A percentile compares a stretch with the other conserved stretches of the same genome.
Evolutionary conservation across 2,113 vertebrate species (phyloP).

Genomic region (Rhipidura dahli): DNA sequence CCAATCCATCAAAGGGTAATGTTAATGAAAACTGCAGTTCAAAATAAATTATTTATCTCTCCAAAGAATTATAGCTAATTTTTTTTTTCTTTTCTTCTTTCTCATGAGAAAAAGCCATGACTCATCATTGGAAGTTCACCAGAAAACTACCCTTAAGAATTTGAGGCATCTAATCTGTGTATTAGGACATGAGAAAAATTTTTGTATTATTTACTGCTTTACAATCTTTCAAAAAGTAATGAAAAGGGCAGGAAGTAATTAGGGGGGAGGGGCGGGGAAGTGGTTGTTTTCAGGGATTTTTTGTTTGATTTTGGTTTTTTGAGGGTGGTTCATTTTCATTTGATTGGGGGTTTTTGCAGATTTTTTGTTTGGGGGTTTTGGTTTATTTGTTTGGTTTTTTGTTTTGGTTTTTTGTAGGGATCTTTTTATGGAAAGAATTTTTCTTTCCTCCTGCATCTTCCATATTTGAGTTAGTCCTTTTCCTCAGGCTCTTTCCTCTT

Average conservation of each 20-base stretch:
- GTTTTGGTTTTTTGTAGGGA: too few relatives aligned
- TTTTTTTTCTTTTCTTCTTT: not conserved
- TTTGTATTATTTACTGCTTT: not conserved
- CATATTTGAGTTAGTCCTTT: not conserved
- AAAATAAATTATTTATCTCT: not conserved
- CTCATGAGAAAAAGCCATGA: not conserved
- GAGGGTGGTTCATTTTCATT: accelerated
- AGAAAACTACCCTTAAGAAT: not conserved
- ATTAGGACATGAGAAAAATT: not conserved
- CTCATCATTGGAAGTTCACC: not conserved
- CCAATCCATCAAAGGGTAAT: not conserved
- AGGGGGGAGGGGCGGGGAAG: too few relatives aligned
- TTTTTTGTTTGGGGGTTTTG: not conserved
- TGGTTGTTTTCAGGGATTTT: not conserved
- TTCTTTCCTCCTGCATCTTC: not conserved
- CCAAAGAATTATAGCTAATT: not conserved
- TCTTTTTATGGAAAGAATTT: not conserved
- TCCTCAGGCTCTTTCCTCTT: not conserved
- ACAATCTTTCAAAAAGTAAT: not conserved
- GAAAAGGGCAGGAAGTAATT: not conserved
- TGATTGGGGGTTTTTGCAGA: accelerated
- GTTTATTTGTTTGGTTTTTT: not conserved
- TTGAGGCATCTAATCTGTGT: not conserved
- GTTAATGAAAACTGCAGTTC: not conserved
- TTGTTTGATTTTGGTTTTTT: not conserved